Base-by-base conservation (phyloP, 2,888 invertebrate species). In the Habrosyne pyritoides region DNA sequence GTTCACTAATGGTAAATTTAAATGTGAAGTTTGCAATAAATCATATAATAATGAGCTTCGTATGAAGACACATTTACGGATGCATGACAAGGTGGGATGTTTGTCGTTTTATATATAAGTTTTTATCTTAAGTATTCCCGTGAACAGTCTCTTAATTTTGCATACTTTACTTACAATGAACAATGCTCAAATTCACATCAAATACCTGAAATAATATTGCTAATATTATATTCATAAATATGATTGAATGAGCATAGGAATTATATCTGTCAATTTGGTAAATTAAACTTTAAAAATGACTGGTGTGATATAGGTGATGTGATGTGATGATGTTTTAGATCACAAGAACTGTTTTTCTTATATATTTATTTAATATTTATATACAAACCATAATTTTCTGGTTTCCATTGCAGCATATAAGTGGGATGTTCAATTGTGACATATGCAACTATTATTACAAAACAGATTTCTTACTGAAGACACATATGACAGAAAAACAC, bases 401-500 rank as follows among this genome's bases (percentile, higher is more conserved):
- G n/a, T 33, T 33, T n/a, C 1, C n/a, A 1, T 85, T 85, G 54
- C 80, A 91, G 91, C 83, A 87, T 64, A 60, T 77, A 3, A 89
- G 84, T 61, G 91, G 91, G 0, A 75, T 59, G 36, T 85, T 68
- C 59, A 77, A 73, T 21, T 92, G 91, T 71, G 75, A 79, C 0
- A 59, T 91, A 18, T 92, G 91, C 66, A 67, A 79, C 55, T 86
- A 79, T 63, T 89, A 83, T 61, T 91, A 89, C 63, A 90, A 87
- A 73, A 88, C 89, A 0, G 84, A 87, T 8, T 89, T 86, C 53
- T 67, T 90, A 21, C 63, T 91, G n/a, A 84, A 85, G 63, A 81
- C 78, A 0, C 91, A 92, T 47, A 84, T 87, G 73, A 86, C 84
- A 24, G 89, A 88, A 33, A 89, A 91, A 63, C 91, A 92, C 59